These are phyloP conservation scores for Aselliscus stoliczkanus DNA, from an alignment of 2,797 vertebrate genomes.

Conservation along the genomic window DNA sequence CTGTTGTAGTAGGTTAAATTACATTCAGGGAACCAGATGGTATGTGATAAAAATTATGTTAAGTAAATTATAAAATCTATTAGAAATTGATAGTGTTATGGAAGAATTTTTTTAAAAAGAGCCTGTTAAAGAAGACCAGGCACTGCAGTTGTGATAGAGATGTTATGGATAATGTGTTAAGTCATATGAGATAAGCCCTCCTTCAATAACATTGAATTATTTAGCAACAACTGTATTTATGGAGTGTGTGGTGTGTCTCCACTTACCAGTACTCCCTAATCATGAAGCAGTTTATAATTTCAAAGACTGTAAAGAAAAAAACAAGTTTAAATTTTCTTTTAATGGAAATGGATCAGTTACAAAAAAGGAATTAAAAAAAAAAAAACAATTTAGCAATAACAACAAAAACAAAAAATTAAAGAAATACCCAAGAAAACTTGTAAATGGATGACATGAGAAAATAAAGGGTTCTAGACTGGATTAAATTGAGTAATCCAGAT, in stretches of 20 bases:
- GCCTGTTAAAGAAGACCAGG: accelerated
- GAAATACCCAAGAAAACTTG: neutral
- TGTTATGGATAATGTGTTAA: neutral
- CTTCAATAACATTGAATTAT: neutral
- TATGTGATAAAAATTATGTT: neutral
- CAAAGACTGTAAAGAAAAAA: neutral
- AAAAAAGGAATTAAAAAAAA: neutral
- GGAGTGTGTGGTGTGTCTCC: neutral
- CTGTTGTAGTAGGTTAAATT: neutral
- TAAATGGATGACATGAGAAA: neutral
- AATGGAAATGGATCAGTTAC: neutral
- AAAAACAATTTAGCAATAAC: neutral
- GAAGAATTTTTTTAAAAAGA: neutral
- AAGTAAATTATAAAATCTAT: neutral
- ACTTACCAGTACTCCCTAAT: accelerated
- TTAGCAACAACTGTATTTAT: neutral
- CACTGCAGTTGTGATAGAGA: neutral
- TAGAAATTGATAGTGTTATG: neutral
- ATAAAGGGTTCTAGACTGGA: accelerated
- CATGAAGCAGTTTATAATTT: neutral
- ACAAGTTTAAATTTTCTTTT: neutral
- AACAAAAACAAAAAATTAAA: neutral
- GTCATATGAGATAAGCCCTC: neutral
- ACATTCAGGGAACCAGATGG: neutral
- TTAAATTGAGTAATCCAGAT: neutral